These are phyloP conservation scores for Chaetorhynchus papuensis DNA, from an alignment of 2,113 vertebrate species.

Conservation along the genomic window DNA sequence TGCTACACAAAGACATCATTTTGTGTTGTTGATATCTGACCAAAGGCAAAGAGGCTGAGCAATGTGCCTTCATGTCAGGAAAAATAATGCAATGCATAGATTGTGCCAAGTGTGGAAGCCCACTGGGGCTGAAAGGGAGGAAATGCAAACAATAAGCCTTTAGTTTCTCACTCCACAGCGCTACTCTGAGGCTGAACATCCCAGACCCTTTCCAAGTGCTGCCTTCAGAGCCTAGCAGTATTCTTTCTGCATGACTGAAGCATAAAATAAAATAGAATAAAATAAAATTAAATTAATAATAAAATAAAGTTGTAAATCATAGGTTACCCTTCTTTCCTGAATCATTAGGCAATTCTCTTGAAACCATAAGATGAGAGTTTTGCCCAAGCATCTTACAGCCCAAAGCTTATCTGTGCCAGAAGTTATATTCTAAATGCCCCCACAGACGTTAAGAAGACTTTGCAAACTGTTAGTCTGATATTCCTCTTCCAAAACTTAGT, in stretches of 20 bases:
- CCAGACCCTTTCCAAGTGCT: not conserved
- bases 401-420: not conserved
- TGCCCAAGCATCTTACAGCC: not conserved
- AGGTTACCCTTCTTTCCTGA: not conserved
- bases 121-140: not conserved
- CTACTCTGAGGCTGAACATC: not conserved
- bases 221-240: not conserved
- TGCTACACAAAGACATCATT: constrained; percentile 41
- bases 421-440: not conserved
- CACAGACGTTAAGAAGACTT: not conserved
- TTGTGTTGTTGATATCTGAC: constrained; percentile 21
- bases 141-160: constrained; percentile 45
- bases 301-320: not conserved
- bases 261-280: not conserved
- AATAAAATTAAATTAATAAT: not conserved
- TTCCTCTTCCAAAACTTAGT: not conserved
- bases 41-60: constrained; percentile 33
- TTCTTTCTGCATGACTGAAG: not conserved
- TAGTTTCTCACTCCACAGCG: not conserved
- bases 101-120: constrained; percentile 34
- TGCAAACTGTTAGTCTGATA: not conserved
- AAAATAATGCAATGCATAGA: constrained; percentile 39
- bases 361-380: fast-evolving
- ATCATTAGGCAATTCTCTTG: not conserved
- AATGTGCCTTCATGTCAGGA: constrained; percentile 29